Base-by-base conservation (phyloP, 1,140 invertebrate species). In the Drosophila leontia region DNA sequence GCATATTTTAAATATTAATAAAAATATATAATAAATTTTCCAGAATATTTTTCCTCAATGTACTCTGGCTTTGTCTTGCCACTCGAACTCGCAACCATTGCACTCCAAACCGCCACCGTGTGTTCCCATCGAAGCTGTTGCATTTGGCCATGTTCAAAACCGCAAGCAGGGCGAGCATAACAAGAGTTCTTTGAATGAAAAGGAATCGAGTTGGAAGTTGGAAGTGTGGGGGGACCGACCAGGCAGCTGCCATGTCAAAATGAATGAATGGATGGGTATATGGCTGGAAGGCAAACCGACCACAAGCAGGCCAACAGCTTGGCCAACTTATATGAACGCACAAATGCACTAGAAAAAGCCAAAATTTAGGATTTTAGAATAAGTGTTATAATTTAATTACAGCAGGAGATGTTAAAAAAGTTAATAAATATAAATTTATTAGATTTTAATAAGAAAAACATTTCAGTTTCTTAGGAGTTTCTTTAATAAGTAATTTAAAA, bases 171-270 rank as follows among this genome's bases (percentile, higher is more conserved):
- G 68, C 44, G 76, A 79, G 56, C 77, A 82, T 67, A 78, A 78
- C 65, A 72, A 85, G 69, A 72, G 55, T 59, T 72, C 75, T 75
- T 76, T 55, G 77, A 51, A 77, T 68, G 62, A 29, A 48, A 17
- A 63, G 42, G 35, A 65, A 50, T 39, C 42, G 42, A 32, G 65
- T 17, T 45, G 34, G 26, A 55, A 37, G 53, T 37, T 23, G 37
- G 29, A 11, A 29, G 48, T 51, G 29, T 26, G 35, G n/a, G 76
- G 47, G 55, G 62, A 55, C 47, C 76, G 59, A 77, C 71, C 71
- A 77, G 65, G 64, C 84, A 80, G 75, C 84, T 84, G 84, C 83
- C 85, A 88, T 88, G 80, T 74, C 68, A 70, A 88, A 75, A 75
- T 75, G 82, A 82, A 86, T 83, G 80, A 87, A 77, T 80, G 80